Evolutionary conservation across 2,888 invertebrate species (phyloP).

Genomic region (Uloborus plumipes): DNA sequence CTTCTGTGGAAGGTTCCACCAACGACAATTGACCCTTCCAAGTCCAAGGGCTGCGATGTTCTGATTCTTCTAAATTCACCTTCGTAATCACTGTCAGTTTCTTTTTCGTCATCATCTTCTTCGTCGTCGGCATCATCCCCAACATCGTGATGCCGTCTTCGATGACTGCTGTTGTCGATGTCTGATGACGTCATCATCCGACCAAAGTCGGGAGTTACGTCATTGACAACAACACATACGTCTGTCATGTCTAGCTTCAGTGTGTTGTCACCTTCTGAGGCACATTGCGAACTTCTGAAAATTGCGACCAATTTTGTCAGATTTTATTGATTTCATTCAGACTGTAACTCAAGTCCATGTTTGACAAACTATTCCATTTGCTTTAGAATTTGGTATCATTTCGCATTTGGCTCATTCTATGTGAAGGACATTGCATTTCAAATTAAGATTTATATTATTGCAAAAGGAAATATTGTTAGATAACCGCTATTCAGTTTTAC

Average conservation of each 20-base stretch:
- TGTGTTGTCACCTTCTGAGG: constrained; percentile 3
- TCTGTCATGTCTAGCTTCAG: constrained; percentile 28
- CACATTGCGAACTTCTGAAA: no score
- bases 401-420: no score
- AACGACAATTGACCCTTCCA: constrained; percentile 59
- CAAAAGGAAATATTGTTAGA: no score
- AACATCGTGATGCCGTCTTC: background rate
- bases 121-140: constrained; percentile 50
- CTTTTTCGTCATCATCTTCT: constrained; percentile 20
- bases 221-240: constrained; percentile 20
- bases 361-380: no score
- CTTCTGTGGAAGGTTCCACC: constrained; percentile 22
- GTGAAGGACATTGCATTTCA: no score
- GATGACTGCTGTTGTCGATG: background rate
- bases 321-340: background rate
- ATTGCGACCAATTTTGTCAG: no score
- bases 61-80: background rate
- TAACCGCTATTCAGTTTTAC: no score
- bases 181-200: constrained; percentile 9
- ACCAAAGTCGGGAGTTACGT: background rate
- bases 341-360: background rate
- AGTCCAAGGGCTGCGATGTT: constrained; percentile 26
- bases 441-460: no score
- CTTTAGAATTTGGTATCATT: no score
- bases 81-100: background rate